Evolutionary conservation across 2,797 vertebrate genomes (phyloP), one percentile per base, ranked within the genome.

Genomic region (Glyptemys insculpta): DNA sequence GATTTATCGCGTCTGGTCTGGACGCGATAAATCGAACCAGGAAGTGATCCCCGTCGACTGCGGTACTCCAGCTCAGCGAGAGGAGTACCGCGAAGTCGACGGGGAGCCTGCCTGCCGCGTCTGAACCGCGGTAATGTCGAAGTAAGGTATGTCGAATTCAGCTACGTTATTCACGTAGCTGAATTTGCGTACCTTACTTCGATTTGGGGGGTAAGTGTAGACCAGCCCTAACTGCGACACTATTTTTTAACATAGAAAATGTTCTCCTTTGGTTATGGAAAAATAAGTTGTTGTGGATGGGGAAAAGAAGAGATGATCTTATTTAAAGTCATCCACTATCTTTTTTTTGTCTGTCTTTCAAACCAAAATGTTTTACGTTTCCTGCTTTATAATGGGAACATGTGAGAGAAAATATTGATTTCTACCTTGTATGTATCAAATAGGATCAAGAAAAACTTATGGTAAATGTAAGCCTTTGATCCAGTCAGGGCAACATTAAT

Each of bases 241-340:
- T 76, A 47, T 72, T 81, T 62, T 34, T 91, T 74, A 65, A 49
- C 34, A 80, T 6, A 14, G 62, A 52, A 79, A 88, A 80, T 78
- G n/a, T 87, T 94, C 8, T 41, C 23, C 86, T 87, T 95, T 80
- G 89, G 19, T 37, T 83, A 44, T 3, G 10, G 19, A 92, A 93
- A 88, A 86, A 31, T 4, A 54, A 14, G 74, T 80, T 87, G 54
- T 49, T 83, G 34, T 87, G 57, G 27, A 21, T 34, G 59, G 88
- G 81, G 68, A 82, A 23, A 89, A 72, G 85, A n/a, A 91, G 86
- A 65, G 7, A 1, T 87, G 76, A 83, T 84, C 83, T 95, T 95
- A 93, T 83, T 86, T 81, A 81, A 85, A 96, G 56, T 53, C 68
- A 62, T 72, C n/a, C 84, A 79, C 87, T 94, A 56, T 94, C 83